phyloP scores from a whole-genome alignment of 2,888 invertebrate genomes.

The Hylaea fasciaria region DNA sequence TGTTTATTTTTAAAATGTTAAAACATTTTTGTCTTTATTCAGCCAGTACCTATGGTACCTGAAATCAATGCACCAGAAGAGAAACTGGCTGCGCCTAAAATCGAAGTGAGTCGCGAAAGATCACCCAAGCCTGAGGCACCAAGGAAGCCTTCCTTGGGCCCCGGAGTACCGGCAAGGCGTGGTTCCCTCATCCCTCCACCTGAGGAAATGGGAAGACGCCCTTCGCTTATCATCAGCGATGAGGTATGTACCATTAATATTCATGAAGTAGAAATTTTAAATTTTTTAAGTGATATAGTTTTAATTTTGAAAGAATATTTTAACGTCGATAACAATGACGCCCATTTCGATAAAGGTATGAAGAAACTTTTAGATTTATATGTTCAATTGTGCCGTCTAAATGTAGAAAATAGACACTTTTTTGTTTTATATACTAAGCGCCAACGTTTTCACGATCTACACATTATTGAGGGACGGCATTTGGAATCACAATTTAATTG shows the following conservation, averaged over 20 bases:
- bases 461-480: slow-evolving; percentile 2
- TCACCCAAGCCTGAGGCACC: slow-evolving; percentile 87
- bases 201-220: slow-evolving; percentile 93
- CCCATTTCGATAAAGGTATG: slow-evolving; percentile 69
- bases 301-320: slow-evolving; percentile 43
- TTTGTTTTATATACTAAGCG: slow-evolving; percentile 41
- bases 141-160: slow-evolving; percentile 90
- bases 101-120: slow-evolving; percentile 93
- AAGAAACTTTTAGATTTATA: slow-evolving; percentile 54
- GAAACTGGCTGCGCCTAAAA: slow-evolving; percentile 89
- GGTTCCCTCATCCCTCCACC: slow-evolving; percentile 96
- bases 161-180: slow-evolving; percentile 84
- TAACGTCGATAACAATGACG: slow-evolving; percentile 52
- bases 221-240: slow-evolving; percentile 96
- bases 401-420: slow-evolving; percentile 31
- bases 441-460: slow-evolving; percentile 49
- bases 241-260: slow-evolving; percentile 88
- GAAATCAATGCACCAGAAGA: slow-evolving; percentile 89
- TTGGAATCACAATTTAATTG: too few relatives aligned
- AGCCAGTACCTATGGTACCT: slow-evolving; percentile 81
- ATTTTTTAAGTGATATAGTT: slow-evolving; percentile 21
- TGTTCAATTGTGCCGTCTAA: slow-evolving; percentile 62
- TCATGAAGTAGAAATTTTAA: slow-evolving; percentile 21
- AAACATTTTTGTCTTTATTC: too few relatives aligned
- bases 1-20: too few relatives aligned